These are phyloP conservation scores for Tetramorium parvispinum DNA, from an alignment of 1,140 invertebrate species.

Conservation along the genomic window DNA sequence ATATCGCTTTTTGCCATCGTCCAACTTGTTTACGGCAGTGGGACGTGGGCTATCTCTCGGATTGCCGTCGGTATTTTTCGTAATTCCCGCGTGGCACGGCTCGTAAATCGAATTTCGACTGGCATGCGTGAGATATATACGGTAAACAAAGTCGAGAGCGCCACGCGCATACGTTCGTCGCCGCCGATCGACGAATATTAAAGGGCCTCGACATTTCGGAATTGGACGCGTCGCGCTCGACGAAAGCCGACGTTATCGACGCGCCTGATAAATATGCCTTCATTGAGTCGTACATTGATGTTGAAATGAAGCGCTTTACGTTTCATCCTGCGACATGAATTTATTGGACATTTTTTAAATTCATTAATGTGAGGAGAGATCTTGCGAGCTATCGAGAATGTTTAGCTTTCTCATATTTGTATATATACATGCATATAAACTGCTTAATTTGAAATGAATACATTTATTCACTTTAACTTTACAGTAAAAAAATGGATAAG, in stretches of 20 bases:
- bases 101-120: slow-evolving; percentile 59
- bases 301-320: slow-evolving; percentile 7
- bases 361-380: neutral
- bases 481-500: too few species aligned
- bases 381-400: neutral
- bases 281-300: slow-evolving; percentile 15
- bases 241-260: slow-evolving; percentile 44
- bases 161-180: neutral
- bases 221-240: slow-evolving; percentile 39
- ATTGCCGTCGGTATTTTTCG: slow-evolving; percentile 58
- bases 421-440: neutral
- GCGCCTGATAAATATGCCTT: slow-evolving; percentile 45
- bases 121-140: slow-evolving; percentile 56
- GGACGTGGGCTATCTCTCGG: slow-evolving; percentile 40
- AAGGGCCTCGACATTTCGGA: slow-evolving; percentile 36
- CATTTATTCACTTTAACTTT: too few species aligned
- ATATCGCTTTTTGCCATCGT: slow-evolving; percentile 45
- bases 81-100: slow-evolving; percentile 46
- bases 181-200: slow-evolving; percentile 37
- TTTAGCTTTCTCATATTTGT: neutral
- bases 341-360: slow-evolving; percentile 7
- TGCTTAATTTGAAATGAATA: too few species aligned
- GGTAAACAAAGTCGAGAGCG: slow-evolving; percentile 52
- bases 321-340: neutral
- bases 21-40: slow-evolving; percentile 45